Conservation (phyloP, 2,888 invertebrate species). For the Conops quadrifasciatus region DNA sequence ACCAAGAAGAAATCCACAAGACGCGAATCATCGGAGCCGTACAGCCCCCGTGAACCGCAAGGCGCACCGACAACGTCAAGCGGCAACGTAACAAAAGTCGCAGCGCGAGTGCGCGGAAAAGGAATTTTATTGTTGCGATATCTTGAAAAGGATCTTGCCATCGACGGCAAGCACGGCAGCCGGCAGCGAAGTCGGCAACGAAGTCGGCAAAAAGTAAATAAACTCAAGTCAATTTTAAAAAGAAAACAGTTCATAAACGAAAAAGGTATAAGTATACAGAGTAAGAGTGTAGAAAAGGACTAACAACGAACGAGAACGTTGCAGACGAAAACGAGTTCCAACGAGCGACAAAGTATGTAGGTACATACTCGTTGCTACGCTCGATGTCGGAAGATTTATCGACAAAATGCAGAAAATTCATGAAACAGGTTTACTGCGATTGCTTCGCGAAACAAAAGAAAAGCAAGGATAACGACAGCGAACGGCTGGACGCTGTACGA, state of each 20-base stretch:
- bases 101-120: slow-evolving; percentile 40
- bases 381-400: slow-evolving; percentile 27
- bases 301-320: neutral
- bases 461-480: neutral
- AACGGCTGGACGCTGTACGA: neutral
- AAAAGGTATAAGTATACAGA: neutral
- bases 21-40: slow-evolving; percentile 19
- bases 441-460: neutral
- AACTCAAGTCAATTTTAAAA: neutral
- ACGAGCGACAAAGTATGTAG: neutral
- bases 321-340: slow-evolving; percentile 26
- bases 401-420: slow-evolving; percentile 28
- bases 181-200: too few relatives aligned
- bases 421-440: slow-evolving; percentile 28
- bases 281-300: neutral
- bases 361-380: neutral
- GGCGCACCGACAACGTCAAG: slow-evolving; percentile 36
- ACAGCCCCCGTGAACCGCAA: slow-evolving; percentile 42
- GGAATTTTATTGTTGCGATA: slow-evolving; percentile 57
- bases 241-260: neutral
- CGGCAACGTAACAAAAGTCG: slow-evolving; percentile 3
- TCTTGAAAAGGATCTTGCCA: slow-evolving; percentile 55
- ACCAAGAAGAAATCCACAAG: slow-evolving; percentile 50
- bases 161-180: slow-evolving; percentile 42
- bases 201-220: neutral